phyloP scores from a whole-genome alignment of 2,888 invertebrate genomes.

The Eupithecia insigniata region DNA sequence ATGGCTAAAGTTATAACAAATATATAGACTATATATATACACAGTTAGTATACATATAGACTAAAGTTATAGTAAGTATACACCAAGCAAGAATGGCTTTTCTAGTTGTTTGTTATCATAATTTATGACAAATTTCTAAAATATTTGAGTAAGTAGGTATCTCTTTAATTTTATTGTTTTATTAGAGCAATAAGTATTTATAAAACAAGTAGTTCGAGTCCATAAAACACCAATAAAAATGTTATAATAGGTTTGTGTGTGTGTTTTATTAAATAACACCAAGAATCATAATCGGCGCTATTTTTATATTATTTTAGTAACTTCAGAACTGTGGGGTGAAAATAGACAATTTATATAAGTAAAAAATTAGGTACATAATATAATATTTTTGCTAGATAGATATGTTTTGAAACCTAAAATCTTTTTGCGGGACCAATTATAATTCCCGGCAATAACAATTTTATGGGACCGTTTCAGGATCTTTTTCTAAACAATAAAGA shows the following conservation, averaged over 20 bases:
- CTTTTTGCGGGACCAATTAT: no score
- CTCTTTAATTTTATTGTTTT: constrained; percentile 19
- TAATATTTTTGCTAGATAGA: no score
- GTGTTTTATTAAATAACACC: background rate
- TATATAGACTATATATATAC: no score
- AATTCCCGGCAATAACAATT: no score
- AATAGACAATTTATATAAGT: background rate
- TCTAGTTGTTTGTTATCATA: background rate
- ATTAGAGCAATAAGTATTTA: constrained; percentile 18
- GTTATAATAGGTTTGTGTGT: background rate
- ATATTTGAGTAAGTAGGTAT: background rate
- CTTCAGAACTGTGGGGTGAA: background rate
- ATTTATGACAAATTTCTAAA: constrained; percentile 5
- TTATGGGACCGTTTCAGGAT: no score
- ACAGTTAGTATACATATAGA: no score
- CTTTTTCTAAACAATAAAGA: no score
- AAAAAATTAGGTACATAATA: no score
- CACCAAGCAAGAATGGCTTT: background rate
- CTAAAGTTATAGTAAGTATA: no score
- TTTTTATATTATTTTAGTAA: background rate
- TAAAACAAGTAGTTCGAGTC: constrained; percentile 21
- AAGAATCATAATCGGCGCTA: background rate
- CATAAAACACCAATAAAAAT: constrained; percentile 17
- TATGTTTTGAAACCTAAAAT: no score
- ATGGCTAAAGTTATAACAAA: no score